Conservation (phyloP, 1,140 invertebrate genomes). For the Procambarus clarkii region DNA sequence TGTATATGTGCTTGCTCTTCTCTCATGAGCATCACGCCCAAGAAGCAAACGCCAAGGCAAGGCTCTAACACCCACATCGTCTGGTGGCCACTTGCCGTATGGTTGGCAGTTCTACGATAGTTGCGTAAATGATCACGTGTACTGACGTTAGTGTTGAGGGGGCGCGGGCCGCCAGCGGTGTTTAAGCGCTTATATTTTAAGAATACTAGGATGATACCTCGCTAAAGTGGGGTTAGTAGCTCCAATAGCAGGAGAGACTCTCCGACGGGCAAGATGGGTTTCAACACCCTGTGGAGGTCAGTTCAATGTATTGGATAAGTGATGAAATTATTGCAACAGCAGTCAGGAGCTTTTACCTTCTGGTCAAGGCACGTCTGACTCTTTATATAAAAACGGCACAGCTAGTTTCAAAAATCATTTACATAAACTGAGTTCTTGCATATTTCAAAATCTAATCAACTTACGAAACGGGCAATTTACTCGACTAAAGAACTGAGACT, state of each 20-base stretch:
- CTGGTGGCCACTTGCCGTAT: too few species aligned
- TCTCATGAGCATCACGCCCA: too few species aligned
- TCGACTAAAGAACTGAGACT: too few species aligned
- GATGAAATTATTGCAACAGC: background rate
- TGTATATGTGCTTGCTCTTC: too few species aligned
- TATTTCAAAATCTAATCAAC: background rate
- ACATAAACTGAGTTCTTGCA: background rate
- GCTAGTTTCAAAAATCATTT: background rate
- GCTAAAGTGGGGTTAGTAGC: background rate
- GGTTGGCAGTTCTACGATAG: too few species aligned
- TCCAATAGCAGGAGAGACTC: background rate
- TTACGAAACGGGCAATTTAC: background rate
- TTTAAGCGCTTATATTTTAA: too few species aligned
- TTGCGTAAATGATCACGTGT: too few species aligned
- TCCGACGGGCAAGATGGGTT: background rate
- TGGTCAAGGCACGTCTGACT: background rate
- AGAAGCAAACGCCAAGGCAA: too few species aligned
- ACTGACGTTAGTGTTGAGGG: too few species aligned
- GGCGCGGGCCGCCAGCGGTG: too few species aligned
- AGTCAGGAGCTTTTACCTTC: background rate
- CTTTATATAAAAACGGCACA: background rate
- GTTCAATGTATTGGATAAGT: constrained; percentile 3
- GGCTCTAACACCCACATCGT: too few species aligned
- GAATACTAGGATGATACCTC: background rate
- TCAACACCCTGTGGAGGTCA: background rate